A percentile compares a stretch with the other conserved stretches of the same genome.
These are phyloP conservation scores for Notoglanidium macrostoma DNA, from an alignment of 2,797 vertebrate species.

Conservation along the genomic window DNA sequence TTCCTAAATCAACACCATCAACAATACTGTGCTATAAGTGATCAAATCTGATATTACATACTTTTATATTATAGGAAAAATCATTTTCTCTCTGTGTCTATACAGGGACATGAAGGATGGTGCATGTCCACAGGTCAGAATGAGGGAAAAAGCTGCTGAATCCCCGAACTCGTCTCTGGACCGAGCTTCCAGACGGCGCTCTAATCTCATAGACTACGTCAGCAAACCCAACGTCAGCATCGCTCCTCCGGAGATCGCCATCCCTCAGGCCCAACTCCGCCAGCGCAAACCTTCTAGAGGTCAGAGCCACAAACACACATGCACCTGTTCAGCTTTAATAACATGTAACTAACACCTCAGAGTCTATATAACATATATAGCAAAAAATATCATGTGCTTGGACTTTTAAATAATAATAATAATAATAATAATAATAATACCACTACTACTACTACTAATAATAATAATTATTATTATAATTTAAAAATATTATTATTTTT, in stretches of 20 bases:
- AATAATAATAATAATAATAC: background rate
- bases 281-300: slow-evolving; percentile 79
- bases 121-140: slow-evolving; percentile 56
- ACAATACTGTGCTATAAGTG: background rate
- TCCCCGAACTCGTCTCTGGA: slow-evolving; percentile 91
- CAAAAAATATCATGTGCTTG: background rate
- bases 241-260: slow-evolving; percentile 67
- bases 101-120: slow-evolving; percentile 72
- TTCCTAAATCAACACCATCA: background rate
- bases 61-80: background rate
- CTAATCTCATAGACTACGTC: slow-evolving; percentile 77
- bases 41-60: background rate
- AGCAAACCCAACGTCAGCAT: slow-evolving; percentile 64
- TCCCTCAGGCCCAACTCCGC: slow-evolving; percentile 80
- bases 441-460: background rate
- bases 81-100: slow-evolving; percentile 28
- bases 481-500: too few species aligned
- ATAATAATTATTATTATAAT: background rate
- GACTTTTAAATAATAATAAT: background rate
- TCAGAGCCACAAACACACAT: slow-evolving; percentile 61
- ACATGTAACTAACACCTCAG: background rate
- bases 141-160: slow-evolving; percentile 71
- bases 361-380: background rate
- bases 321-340: background rate
- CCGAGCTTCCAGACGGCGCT: slow-evolving; percentile 77